These are phyloP conservation scores for Sebastes minor DNA, from an alignment of 2,797 vertebrate species.

Conservation along the genomic window DNA sequence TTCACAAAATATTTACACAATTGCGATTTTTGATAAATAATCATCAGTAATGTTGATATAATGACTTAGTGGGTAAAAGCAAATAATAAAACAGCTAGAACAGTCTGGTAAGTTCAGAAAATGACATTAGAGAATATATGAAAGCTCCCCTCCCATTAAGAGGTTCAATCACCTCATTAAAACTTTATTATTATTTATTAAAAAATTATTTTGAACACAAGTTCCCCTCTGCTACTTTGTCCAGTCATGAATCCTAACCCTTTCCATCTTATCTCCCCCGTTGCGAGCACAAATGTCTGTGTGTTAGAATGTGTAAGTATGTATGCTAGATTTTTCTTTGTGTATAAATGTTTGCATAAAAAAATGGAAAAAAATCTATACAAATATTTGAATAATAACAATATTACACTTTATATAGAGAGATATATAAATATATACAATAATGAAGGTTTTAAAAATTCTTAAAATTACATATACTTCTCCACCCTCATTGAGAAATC, in stretches of 20 bases:
- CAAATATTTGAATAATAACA: not conserved
- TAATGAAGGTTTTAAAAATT: too few relatives aligned
- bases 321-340: not conserved
- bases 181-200: not conserved
- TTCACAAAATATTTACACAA: too few relatives aligned
- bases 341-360: too few relatives aligned
- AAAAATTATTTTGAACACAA: not conserved
- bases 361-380: too few relatives aligned
- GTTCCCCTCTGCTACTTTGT: not conserved
- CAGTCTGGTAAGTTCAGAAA: too few relatives aligned
- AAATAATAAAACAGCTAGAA: too few relatives aligned
- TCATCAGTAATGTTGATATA: too few relatives aligned
- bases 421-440: not conserved
- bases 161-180: not conserved
- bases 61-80: too few relatives aligned
- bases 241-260: not conserved
- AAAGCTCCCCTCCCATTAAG: not conserved
- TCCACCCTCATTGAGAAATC: not conserved
- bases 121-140: not conserved
- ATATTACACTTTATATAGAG: not conserved
- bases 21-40: too few relatives aligned
- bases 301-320: too few relatives aligned
- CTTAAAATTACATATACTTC: not conserved
- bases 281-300: too few relatives aligned
- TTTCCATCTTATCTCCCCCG: too few relatives aligned